Percentiles rank a stretch among this genome's conserved stretches.
phyloP scores from a whole-genome alignment of 2,113 vertebrate genomes.

The Colaptes auratus region DNA sequence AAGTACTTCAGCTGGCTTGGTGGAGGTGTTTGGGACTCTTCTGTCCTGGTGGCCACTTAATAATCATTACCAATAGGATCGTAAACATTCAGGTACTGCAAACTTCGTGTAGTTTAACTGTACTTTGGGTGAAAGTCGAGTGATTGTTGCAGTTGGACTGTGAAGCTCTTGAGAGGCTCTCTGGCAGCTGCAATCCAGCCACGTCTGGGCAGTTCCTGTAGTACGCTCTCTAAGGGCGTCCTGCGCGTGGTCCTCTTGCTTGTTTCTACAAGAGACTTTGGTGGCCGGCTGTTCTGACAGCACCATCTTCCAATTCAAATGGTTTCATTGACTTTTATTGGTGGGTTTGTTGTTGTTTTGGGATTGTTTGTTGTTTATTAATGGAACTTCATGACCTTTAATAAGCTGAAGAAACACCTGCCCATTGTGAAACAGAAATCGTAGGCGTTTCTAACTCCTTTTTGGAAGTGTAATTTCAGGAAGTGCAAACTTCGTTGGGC shows the following conservation, averaged over 20 bases:
- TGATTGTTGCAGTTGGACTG: neutral
- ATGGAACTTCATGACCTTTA: neutral
- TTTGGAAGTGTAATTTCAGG: neutral
- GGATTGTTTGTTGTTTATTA: neutral
- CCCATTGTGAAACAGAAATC: neutral
- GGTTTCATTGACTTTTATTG: neutral
- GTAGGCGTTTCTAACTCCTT: neutral
- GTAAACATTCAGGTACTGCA: neutral
- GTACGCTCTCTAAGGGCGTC: neutral
- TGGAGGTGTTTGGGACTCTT: neutral
- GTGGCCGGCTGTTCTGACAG: neutral
- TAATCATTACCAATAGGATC: neutral
- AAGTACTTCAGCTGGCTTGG: neutral
- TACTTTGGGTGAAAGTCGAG: neutral
- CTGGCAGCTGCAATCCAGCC: neutral
- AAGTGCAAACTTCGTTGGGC: constrained; percentile 18
- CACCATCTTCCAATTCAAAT: neutral
- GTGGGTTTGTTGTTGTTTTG: no score
- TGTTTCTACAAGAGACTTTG: neutral
- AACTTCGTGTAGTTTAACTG: neutral
- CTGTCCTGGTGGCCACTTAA: neutral
- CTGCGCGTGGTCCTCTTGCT: neutral
- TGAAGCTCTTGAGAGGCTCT: neutral
- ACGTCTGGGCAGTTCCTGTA: neutral
- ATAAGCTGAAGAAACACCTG: neutral